A percentile compares a stretch with the other conserved stretches of the same genome.
Conservation (phyloP, 2,113 vertebrate species). For the Etheostoma cragini region DNA sequence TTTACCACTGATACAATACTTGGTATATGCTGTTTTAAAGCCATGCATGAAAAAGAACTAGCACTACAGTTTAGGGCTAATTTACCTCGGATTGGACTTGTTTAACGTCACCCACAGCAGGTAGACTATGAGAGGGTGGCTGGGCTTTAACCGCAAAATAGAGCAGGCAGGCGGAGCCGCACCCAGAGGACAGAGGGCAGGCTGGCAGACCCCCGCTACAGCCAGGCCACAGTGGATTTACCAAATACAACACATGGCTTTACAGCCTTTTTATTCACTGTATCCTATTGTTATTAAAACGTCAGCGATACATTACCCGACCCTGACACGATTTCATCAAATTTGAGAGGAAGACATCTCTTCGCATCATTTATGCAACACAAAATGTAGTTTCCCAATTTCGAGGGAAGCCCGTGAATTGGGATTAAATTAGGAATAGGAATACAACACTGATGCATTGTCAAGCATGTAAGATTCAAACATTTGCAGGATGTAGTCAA, state of each 20-base stretch:
- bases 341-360: background rate
- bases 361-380: background rate
- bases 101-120: conserved; percentile 44
- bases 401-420: background rate
- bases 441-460: background rate
- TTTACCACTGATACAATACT: background rate
- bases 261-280: background rate
- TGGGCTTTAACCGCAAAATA: conserved; percentile 47
- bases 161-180: conserved; percentile 55
- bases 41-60: background rate
- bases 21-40: background rate
- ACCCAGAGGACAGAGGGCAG: conserved; percentile 44
- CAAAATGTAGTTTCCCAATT: conserved; percentile 2
- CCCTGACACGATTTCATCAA: background rate
- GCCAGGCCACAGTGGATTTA: conserved; percentile 36
- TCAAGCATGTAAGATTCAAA: background rate
- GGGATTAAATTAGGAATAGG: background rate
- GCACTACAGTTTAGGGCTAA: background rate
- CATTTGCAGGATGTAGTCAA: conserved; percentile 12
- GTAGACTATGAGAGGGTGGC: conserved; percentile 30
- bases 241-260: conserved; percentile 39
- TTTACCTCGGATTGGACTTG: conserved; percentile 28
- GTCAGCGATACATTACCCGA: background rate
- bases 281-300: conserved; percentile 7
- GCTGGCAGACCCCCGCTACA: conserved; percentile 44